Evolutionary conservation across 2,888 invertebrate species (phyloP).

Genomic region (Limenitis arthemis): DNA sequence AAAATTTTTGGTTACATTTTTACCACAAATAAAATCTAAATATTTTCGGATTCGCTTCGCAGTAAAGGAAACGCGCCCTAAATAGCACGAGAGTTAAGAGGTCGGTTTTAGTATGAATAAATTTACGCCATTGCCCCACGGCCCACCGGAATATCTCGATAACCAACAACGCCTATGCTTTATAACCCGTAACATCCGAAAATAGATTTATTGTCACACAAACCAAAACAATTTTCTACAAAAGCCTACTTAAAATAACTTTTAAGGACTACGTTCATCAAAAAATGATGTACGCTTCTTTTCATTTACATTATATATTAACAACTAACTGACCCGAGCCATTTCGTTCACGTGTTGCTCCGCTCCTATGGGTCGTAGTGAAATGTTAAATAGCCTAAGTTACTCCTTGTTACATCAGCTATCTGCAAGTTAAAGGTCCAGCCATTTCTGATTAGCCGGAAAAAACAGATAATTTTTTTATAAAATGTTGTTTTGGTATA

Average conservation of each 20-base stretch:
- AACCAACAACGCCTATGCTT: constrained; percentile 67
- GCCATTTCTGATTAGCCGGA: no score
- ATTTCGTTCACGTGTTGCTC: no score
- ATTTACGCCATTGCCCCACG: constrained; percentile 46
- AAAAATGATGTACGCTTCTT: no score
- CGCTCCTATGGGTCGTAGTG: no score
- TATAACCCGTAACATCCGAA: constrained; percentile 70
- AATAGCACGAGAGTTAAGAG: constrained; percentile 62
- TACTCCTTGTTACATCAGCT: no score
- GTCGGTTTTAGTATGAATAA: constrained; percentile 63
- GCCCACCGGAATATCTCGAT: constrained; percentile 63
- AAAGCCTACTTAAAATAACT: not conserved
- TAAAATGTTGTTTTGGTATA: no score
- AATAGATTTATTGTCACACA: constrained; percentile 64
- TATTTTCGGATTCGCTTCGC: constrained; percentile 34
- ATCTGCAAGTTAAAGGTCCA: no score
- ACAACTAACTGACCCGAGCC: no score
- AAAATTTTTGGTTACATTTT: constrained; percentile 4
- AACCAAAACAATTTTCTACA: constrained; percentile 34
- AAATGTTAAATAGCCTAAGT: no score
- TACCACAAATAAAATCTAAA: constrained; percentile 32
- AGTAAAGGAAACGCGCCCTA: constrained; percentile 62
- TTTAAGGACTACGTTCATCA: no score
- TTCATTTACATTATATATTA: no score
- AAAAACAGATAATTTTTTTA: no score